Base-by-base conservation (phyloP, 2,113 vertebrate species). In the Peromyscus maniculatus region DNA sequence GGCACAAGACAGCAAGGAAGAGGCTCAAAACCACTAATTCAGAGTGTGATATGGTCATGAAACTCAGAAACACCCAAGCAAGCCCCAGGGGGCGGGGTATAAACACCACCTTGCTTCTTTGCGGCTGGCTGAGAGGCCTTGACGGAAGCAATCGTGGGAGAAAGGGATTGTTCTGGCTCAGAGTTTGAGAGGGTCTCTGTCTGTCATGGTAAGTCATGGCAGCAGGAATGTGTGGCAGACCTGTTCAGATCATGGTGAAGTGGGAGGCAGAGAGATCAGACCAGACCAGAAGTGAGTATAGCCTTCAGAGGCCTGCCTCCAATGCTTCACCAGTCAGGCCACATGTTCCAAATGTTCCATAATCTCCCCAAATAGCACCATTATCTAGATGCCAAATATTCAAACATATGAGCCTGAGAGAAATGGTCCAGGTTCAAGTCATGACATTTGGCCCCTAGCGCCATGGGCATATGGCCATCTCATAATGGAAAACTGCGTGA, bases 71-170 rank as follows among this genome's bases (percentile, higher is more conserved):
- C 46, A 5, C n/a, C 7, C 22, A 3, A 7, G 19, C 1, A 24
- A 15, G 71, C 11, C 0, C 1, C 8, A 5, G 49, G 46, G 15
- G 36, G 3, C 2, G n/a, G 24, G 0, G 2, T 52, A 22, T 28
- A 13, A 9, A 43, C 36, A 1, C 1, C 1, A 16, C 31, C 77
- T 80, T 1, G 4, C 12, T 31, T 49, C 52, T 28, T 9, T 1
- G 8, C 0, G 52, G 33, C 15, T 4, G 24, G 7, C 7, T 31
- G 24, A 74, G 26, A 89, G 10, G 4, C 52, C 13, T 28, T 39
- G 15, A 26, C 52, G 39, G 15, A 89, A 28, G 52, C 1, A 7
- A 71, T 19, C 52, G 11, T 52, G 24, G 49, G 52, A 74, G 69
- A 26, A 89, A 74, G 15, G 8, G 7, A 21, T 74, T 39, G 2